phyloP scores from a whole-genome alignment of 2,113 vertebrate genomes.

The Corvus cornix region DNA sequence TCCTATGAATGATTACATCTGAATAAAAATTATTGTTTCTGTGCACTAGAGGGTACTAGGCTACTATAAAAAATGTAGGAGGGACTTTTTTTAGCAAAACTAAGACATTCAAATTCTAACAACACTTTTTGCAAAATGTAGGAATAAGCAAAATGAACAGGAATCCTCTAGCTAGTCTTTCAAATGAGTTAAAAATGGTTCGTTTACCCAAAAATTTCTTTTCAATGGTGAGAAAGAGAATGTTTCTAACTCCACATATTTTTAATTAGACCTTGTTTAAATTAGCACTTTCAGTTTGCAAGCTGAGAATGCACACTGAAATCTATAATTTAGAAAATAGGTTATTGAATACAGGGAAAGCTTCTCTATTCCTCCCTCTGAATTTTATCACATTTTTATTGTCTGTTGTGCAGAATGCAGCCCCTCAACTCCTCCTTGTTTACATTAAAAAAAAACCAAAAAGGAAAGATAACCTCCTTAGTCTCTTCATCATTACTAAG shows the following conservation, averaged over 20 bases:
- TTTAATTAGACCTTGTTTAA: background rate
- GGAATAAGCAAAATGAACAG: background rate
- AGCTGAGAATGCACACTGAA: background rate
- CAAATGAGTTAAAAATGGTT: background rate
- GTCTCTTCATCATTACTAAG: background rate
- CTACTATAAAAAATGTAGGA: background rate
- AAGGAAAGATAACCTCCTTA: background rate
- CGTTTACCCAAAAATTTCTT: background rate
- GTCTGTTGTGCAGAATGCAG: background rate
- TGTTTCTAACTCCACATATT: background rate
- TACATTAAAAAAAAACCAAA: too few relatives aligned
- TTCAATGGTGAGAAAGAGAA: background rate
- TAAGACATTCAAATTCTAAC: background rate
- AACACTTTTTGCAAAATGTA: background rate
- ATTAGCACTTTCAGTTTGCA: background rate
- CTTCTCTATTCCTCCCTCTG: background rate
- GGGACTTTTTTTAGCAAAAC: background rate
- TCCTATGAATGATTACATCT: background rate
- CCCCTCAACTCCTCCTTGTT: background rate
- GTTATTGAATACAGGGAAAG: background rate
- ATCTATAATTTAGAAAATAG: background rate
- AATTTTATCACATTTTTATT: background rate
- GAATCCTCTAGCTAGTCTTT: background rate
- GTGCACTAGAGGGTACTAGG: slow-evolving; percentile 59
- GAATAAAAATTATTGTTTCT: background rate